Percentiles rank a stretch among this genome's conserved stretches.
phyloP scores from a whole-genome alignment of 2,113 vertebrate genomes.

The Tupaia chinensis region DNA sequence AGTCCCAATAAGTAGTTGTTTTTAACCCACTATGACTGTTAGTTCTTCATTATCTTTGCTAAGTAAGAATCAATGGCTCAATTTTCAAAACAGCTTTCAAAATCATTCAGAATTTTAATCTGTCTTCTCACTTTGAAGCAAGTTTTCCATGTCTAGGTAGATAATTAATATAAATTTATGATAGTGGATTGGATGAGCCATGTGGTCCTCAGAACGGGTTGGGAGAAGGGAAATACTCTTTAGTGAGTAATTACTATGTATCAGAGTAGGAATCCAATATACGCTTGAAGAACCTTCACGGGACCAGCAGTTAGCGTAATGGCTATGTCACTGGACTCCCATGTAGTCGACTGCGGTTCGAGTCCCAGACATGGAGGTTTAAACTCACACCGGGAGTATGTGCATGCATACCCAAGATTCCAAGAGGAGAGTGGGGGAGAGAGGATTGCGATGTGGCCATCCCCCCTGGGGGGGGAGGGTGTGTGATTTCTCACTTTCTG shows the following conservation, averaged over 20 bases:
- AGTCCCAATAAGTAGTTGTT: not conserved
- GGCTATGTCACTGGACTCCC: too few relatives aligned
- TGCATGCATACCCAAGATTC: too few relatives aligned
- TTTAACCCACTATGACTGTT: not conserved
- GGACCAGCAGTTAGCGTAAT: too few relatives aligned
- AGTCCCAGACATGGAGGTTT: too few relatives aligned
- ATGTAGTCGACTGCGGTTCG: too few relatives aligned
- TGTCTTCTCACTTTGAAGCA: not conserved
- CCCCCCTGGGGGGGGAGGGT: too few relatives aligned
- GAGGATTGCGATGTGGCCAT: too few relatives aligned
- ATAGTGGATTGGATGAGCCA: not conserved
- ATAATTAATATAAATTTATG: not conserved
- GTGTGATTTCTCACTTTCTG: too few relatives aligned
- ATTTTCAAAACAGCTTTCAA: not conserved
- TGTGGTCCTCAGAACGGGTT: not conserved
- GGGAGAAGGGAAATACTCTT: not conserved
- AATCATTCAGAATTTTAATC: constrained; percentile 1
- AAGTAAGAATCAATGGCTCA: not conserved
- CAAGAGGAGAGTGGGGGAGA: too few relatives aligned
- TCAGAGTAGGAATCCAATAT: not conserved
- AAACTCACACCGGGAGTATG: too few relatives aligned
- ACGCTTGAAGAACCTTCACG: not conserved
- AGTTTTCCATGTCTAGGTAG: not conserved
- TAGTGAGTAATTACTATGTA: not conserved
- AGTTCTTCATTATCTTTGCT: not conserved